Evolutionary conservation across 2,797 vertebrate species (phyloP).

Genomic region (Rhinella marina): DNA sequence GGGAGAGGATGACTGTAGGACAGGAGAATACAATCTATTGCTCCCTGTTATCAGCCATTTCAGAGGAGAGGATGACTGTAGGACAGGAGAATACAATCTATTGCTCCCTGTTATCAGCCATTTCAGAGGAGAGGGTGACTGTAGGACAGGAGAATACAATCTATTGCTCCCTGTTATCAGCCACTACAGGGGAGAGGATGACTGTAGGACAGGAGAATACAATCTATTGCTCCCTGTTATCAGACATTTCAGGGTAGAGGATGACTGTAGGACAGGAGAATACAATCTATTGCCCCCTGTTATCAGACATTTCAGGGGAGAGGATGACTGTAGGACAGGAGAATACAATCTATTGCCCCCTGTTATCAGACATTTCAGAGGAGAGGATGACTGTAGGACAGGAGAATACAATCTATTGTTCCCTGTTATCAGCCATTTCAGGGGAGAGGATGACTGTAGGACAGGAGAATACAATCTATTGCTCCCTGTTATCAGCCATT

Average conservation of each 20-base stretch:
- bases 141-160: too few species aligned
- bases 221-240: neutral
- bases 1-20: too few species aligned
- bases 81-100: neutral
- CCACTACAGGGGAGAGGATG: too few species aligned
- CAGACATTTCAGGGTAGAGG: neutral
- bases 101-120: neutral
- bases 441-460: too few species aligned
- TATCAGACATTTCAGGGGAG: neutral
- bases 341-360: neutral
- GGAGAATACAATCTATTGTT: neutral
- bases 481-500: neutral
- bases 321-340: too few species aligned
- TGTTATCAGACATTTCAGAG: neutral
- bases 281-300: neutral
- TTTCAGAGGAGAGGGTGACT: too few species aligned
- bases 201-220: too few species aligned
- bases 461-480: neutral
- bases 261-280: too few species aligned
- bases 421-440: neutral
- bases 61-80: too few species aligned
- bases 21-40: neutral
- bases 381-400: too few species aligned
- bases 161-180: neutral
- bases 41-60: neutral